A percentile compares a stretch with the other conserved stretches of the same genome.
Evolutionary conservation across 2,888 invertebrate species (phyloP).

Genomic region (Holacanthella duospinosa): DNA sequence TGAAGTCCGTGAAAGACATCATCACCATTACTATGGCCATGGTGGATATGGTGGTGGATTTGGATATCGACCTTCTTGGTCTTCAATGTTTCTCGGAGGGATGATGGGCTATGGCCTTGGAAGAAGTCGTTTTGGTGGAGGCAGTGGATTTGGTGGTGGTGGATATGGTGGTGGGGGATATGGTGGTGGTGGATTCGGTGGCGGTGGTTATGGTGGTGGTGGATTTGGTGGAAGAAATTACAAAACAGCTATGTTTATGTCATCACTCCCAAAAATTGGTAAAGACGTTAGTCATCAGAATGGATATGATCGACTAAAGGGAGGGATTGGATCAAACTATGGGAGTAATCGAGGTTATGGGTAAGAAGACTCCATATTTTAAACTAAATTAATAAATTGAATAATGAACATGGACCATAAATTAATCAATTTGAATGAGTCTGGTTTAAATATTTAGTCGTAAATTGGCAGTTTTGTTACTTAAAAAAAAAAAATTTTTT

Average conservation of each 20-base stretch:
- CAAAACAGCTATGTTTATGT: constrained; percentile 33
- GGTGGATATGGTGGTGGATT: constrained; percentile 15
- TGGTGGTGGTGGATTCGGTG: constrained; percentile 8
- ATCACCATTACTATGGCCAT: constrained; percentile 9
- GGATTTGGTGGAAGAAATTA: constrained; percentile 22
- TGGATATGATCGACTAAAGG: background rate
- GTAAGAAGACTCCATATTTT: background rate
- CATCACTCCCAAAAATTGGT: constrained; percentile 29
- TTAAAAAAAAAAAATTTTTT: no score
- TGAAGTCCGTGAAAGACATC: background rate
- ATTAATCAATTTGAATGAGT: no score
- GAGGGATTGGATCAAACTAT: background rate
- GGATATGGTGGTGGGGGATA: constrained; percentile 12
- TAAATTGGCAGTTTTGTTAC: no score
- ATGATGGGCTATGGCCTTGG: constrained; percentile 1
- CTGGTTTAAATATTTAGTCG: no score
- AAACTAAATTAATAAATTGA: no score
- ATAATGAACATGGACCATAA: no score
- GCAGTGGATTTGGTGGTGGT: constrained; percentile 14
- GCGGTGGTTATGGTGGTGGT: constrained; percentile 14
- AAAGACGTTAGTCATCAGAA: constrained; percentile 14
- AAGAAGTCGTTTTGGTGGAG: constrained; percentile 8
- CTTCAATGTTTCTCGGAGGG: background rate
- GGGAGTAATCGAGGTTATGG: background rate
- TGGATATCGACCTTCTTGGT: constrained; percentile 1